These are phyloP conservation scores for Coracopsis vasa DNA, from an alignment of 2,113 vertebrate species.

Conservation along the genomic window DNA sequence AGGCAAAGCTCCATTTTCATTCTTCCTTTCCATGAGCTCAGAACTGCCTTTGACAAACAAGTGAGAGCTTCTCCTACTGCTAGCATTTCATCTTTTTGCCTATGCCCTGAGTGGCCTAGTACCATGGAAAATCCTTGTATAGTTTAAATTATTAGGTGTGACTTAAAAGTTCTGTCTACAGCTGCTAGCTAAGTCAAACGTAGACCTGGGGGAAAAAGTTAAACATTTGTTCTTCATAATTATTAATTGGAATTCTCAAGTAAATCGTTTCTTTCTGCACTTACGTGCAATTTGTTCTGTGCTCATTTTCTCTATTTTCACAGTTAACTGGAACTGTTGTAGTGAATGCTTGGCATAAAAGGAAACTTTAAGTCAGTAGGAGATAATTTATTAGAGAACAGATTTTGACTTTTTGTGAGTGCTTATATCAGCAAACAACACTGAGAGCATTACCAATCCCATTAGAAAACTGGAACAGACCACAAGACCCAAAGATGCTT, in stretches of 20 bases:
- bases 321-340: neutral
- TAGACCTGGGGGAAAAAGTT: fast-evolving
- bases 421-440: neutral
- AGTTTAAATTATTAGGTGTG: neutral
- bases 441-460: neutral
- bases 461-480: neutral
- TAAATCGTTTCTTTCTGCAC: neutral
- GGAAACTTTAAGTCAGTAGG: neutral
- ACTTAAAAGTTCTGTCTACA: neutral
- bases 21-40: neutral
- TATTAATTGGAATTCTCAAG: neutral
- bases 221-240: neutral
- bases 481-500: neutral
- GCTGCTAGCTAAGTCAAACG: neutral
- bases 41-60: neutral
- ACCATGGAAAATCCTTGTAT: neutral
- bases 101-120: neutral
- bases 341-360: neutral
- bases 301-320: neutral
- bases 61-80: neutral
- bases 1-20: neutral
- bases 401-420: neutral
- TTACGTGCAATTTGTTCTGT: neutral
- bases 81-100: neutral
- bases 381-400: neutral